Base-by-base conservation (phyloP, 2,113 vertebrate genomes). In the Ptychochromis oligacanthus region DNA sequence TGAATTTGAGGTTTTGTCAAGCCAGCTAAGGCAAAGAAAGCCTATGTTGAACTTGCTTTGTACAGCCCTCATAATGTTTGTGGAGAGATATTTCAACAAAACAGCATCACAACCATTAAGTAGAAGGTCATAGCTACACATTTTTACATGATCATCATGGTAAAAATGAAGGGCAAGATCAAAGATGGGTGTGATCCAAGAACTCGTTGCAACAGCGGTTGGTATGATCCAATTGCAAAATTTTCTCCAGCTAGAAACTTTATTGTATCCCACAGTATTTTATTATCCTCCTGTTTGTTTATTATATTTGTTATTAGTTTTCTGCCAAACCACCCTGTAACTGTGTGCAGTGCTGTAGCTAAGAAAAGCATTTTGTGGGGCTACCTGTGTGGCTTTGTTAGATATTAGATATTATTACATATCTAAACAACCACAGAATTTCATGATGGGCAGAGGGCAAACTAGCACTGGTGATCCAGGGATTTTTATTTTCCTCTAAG, bases 31-130 rank as follows among this genome's bases (percentile, higher is more conserved):
- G 13, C 14, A 49, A 17, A 17, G 15, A 49, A 49, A 17, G 46
- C 5, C 17, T 26, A 28, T 67, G 40, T 49, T 67, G 64, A 67
- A 67, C 64, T 49, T 70, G 15, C 43, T 28, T 67, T 18, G 64
- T 12, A 49, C 10, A 49, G 4, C 40, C 40, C 9, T 46, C 64
- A 28, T 18, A 49, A 18, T 49, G 15, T 49, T 8, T 49, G 24
- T 67, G 64, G 22, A 67, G 22, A 67, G 40, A 46, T 67, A 26
- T 67, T 67, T 67, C 64, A 67, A 49, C 64, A 70, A 28, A 70
- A 18, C 20, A 70, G 24, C 20, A 24, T 40, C 0, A 49, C 15
- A 49, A 5, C 65, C 40, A 28, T 26, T 24, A 49, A 70, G 15
- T 9, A 28, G 40, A 28, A 5, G 22, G 46, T 28, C 49, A 28